A percentile compares a stretch with the other conserved stretches of the same genome.
Evolutionary conservation across 2,797 vertebrate genomes (phyloP).

Genomic region (Acanthopagrus latus): DNA sequence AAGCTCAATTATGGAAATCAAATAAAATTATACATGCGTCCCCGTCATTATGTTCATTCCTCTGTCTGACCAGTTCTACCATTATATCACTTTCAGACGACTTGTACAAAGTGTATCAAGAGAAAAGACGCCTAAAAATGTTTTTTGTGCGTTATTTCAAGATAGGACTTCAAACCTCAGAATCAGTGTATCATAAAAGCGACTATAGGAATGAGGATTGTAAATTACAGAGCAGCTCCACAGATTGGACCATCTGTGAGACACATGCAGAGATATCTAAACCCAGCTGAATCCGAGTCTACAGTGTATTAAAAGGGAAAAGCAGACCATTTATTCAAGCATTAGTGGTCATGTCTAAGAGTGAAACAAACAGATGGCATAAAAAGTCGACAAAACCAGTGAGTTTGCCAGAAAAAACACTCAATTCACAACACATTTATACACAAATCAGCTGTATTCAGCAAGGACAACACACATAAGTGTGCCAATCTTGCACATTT

Average conservation of each 20-base stretch:
- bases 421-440: neutral
- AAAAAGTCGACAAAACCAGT: neutral
- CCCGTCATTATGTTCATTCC: conserved; percentile 46
- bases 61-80: conserved; percentile 1
- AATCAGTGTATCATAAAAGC: neutral
- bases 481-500: neutral
- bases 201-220: conserved; percentile 13
- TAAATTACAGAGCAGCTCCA: conserved; percentile 32
- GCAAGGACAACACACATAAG: neutral
- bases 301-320: fast-evolving
- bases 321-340: neutral
- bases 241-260: conserved; percentile 33
- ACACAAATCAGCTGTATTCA: neutral
- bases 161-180: neutral
- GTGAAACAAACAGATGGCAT: neutral
- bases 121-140: neutral
- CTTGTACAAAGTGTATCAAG: neutral
- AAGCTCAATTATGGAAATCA: conserved; percentile 37
- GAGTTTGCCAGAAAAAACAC: neutral
- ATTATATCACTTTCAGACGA: neutral
- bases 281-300: neutral
- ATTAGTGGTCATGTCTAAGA: neutral
- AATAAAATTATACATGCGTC: conserved; percentile 6
- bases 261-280: conserved; percentile 24
- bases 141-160: conserved; percentile 16